Evolutionary conservation across 1,140 invertebrate species (phyloP).

Genomic region (Drosophila pandora): DNA sequence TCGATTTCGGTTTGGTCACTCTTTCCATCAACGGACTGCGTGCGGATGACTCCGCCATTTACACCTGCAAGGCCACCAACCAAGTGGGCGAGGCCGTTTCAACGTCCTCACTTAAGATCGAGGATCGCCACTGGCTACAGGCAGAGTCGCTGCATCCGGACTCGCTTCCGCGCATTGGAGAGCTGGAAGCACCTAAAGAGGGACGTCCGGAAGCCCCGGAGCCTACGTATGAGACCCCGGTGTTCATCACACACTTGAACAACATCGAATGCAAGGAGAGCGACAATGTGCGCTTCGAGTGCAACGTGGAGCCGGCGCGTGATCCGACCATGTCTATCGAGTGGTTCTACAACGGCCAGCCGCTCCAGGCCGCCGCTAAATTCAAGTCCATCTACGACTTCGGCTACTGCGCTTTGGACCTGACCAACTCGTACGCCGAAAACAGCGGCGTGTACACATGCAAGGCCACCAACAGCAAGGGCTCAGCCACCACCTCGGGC

Average conservation of each 20-base stretch:
- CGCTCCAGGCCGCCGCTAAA: constrained; percentile 90
- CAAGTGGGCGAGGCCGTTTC: constrained; percentile 95
- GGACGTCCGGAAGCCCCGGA: constrained; percentile 88
- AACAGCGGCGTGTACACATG: constrained; percentile 96
- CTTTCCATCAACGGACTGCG: constrained; percentile 94
- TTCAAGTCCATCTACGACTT: constrained; percentile 95
- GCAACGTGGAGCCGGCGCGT: constrained; percentile 95
- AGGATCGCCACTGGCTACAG: constrained; percentile 93
- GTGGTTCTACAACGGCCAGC: constrained; percentile 95
- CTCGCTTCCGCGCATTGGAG: constrained; percentile 93
- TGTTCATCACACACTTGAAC: constrained; percentile 95
- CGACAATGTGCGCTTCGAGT: constrained; percentile 97
- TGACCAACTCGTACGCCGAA: constrained; percentile 92
- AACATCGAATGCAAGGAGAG: constrained; percentile 95
- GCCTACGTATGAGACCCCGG: constrained; percentile 91
- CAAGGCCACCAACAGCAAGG: constrained; percentile 95
- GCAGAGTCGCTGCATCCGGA: constrained; percentile 96
- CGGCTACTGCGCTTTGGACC: constrained; percentile 93
- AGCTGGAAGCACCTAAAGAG: constrained; percentile 91
- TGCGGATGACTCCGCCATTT: constrained; percentile 95
- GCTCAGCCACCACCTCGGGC: constrained; percentile 94
- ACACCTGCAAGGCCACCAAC: constrained; percentile 96
- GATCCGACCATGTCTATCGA: constrained; percentile 97
- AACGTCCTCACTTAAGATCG: constrained; percentile 95
- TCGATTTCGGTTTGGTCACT: constrained; percentile 97